phyloP scores from a whole-genome alignment of 2,113 vertebrate species.

The Eleginops maclovinus region DNA sequence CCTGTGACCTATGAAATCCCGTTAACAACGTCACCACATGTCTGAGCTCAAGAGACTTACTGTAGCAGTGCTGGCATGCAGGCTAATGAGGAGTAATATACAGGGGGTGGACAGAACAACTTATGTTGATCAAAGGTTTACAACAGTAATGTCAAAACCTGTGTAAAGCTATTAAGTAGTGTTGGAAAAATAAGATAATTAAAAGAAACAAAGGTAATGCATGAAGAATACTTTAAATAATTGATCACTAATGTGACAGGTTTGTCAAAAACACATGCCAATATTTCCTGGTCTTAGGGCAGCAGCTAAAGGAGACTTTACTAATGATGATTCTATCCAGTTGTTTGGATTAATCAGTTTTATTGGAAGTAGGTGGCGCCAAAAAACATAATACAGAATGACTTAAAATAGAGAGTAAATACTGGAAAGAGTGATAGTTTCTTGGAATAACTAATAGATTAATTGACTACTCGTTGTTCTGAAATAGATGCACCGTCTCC shows the following conservation, averaged over 20 bases:
- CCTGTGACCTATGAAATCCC: constrained; percentile 19
- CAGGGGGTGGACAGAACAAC: background rate
- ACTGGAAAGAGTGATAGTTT: background rate
- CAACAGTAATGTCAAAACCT: background rate
- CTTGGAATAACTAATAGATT: background rate
- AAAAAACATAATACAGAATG: background rate
- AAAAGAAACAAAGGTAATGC: background rate
- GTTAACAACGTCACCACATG: constrained; percentile 28
- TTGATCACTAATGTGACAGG: background rate
- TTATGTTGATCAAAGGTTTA: background rate
- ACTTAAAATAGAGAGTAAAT: background rate
- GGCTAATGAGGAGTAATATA: background rate
- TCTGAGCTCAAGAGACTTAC: constrained; percentile 23
- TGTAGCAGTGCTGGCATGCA: background rate
- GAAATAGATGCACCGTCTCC: too few species aligned
- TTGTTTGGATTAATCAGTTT: background rate
- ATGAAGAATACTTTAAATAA: background rate
- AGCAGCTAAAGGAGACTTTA: background rate
- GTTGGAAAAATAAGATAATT: background rate
- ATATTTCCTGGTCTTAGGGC: background rate
- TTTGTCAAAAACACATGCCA: background rate
- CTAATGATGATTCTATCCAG: background rate
- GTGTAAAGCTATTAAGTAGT: background rate
- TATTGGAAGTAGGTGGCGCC: background rate
- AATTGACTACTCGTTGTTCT: too few species aligned